Base-by-base conservation (phyloP, 2,888 invertebrate species). In the Laothoe populi region DNA sequence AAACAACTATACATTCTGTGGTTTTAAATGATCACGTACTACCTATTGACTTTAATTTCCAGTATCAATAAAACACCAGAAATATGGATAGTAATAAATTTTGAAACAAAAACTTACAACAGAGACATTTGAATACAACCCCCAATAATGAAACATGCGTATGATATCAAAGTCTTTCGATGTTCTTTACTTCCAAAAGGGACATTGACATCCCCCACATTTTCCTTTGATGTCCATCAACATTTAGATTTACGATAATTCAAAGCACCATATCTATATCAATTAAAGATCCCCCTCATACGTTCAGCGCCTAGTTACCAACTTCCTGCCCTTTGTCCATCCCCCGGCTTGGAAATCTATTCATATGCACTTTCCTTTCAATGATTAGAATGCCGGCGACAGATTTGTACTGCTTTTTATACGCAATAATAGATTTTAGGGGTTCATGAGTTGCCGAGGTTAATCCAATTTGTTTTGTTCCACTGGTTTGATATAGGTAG, bases 301-400 rank as follows among this genome's bases (percentile, higher is more conserved):
- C 61, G 42, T 31, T 61, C 35, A 66, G 66, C 66, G 66, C 60
- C 66, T 66, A 66, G 66, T 70, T 67, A 65, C 64, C 63, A 60
- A 62, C 69, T 69, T 72, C 71, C 72, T 66, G 66, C 60, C 62
- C 68, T 66, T 66, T 72, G 64, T 67, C 69, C 69, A 61, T 63
- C 62, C 62, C 66, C 65, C 61, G 19, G 49, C 21, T 63, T 31
- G 38, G 38, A 62, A 62, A 45, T 57, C 60, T 58, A 68, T 69
- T 69, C 69, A 69, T 49, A 49, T 42, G 44, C 57, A 46, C 62
- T 64, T 63, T 53, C 53, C 46, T 59, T 59, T 31, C 59, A 59
- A 44, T 64, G 45, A 64, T 64, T 58, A 48, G 61, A 61, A 45
- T 61, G 49, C 49, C 42, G 60, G 48, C 57, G 60, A 58, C 45